Base-by-base conservation (phyloP, 1,140 invertebrate species). In the Drosophila yakuba region DNA sequence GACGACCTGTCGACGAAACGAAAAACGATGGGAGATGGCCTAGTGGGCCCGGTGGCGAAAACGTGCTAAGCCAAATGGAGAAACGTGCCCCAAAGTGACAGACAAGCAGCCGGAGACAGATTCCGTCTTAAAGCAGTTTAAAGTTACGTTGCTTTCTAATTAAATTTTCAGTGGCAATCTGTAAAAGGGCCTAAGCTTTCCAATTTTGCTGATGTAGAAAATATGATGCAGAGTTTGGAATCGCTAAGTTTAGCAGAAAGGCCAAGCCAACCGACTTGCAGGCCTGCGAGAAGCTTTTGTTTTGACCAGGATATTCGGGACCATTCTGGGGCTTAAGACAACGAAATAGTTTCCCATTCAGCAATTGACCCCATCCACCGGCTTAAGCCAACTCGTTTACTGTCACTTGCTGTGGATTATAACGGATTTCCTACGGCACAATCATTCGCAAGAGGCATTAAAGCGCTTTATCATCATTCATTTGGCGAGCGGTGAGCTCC, bases 391-490 rank as follows among this genome's bases (percentile, higher is more conserved):
- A 82, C 83, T 88, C 83, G 84, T 84, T 90, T 78, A 90, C 88
- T 90, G 85, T 89, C 85, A 80, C 80, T 89, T 90, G 68, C 74
- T 89, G 84, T 90, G 84, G 84, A 89, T 89, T 89, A 89, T 89
- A 89, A 90, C 74, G 77, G 84, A 89, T 89, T 89, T 89, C 69
- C 77, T 61, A 67, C 61, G 66, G 62, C 63, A 84, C 74, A 89
- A 89, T 89, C 84, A 85, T 73, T 90, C 52, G 85, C 85, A 84
- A 90, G 83, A 80, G 77, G 85, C 73, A 78, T 89, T 89, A 90
- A 85, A 67, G 77, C 74, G 77, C 80, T 84, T 90, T 89, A 89
- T 89, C 80, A 89, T 89, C 88, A 89, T 84, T 89, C 84, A 89
- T 77, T 89, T 73, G 76, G 76, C 80, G 64, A 74, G 83, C 76